Evolutionary conservation across 2,113 vertebrate genomes (phyloP).

Genomic region (Platysteira castanea): DNA sequence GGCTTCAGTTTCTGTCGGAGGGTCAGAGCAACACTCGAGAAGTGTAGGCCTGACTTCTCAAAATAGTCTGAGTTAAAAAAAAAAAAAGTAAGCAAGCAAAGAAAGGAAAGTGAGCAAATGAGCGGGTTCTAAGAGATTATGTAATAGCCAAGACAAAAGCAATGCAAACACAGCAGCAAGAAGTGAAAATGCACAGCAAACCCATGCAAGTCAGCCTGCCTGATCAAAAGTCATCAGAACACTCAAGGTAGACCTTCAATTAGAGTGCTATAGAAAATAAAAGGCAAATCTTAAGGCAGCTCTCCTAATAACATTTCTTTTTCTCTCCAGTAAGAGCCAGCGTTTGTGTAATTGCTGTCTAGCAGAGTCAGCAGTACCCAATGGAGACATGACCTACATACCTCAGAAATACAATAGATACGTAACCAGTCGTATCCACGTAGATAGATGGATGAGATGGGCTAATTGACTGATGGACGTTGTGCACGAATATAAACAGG

Average conservation of each 20-base stretch:
- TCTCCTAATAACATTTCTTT: neutral
- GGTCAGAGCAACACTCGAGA: neutral
- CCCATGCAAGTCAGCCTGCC: neutral
- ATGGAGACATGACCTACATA: constrained; percentile 60
- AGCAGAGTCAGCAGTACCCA: constrained; percentile 45
- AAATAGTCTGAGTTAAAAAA: neutral
- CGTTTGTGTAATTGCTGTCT: constrained; percentile 9
- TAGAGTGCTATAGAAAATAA: neutral
- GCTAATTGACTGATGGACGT: constrained; percentile 10
- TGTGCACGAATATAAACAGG: neutral
- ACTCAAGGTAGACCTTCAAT: neutral
- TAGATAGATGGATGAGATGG: neutral
- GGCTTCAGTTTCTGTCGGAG: neutral
- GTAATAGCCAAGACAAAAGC: constrained; percentile 9
- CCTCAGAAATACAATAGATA: constrained; percentile 26
- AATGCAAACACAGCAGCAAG: neutral
- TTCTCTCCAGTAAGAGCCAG: constrained; percentile 7
- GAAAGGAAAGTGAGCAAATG: neutral
- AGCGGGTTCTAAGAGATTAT: neutral
- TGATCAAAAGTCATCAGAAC: neutral
- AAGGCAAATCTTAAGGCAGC: neutral
- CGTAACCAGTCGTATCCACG: neutral
- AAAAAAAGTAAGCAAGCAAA: neutral
- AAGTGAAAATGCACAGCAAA: neutral
- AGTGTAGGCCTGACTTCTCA: neutral